A percentile compares a stretch with the other conserved stretches of the same genome.
phyloP scores from a whole-genome alignment of 2,113 vertebrate genomes.

The Gadus macrocephalus region DNA sequence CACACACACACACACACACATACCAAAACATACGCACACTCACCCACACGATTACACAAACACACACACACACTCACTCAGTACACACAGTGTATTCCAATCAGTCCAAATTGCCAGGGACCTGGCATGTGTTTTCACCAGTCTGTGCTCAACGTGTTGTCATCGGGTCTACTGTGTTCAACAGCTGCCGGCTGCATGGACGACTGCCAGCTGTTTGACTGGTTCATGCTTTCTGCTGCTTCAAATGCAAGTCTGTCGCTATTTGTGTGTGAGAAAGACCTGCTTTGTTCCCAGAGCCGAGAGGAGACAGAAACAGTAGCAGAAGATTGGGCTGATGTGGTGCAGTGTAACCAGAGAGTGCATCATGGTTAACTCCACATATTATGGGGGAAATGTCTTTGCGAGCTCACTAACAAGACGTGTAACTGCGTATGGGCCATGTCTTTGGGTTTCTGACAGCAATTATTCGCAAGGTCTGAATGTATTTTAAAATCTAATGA shows the following conservation, averaged over 20 bases:
- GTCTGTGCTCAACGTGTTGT: constrained; percentile 10
- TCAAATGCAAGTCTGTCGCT: constrained; percentile 47
- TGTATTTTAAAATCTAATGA: too few relatives aligned
- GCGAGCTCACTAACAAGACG: too few relatives aligned
- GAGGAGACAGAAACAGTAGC: too few relatives aligned
- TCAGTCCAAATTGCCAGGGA: background rate
- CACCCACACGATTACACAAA: background rate
- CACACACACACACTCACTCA: background rate
- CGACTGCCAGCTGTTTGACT: constrained; percentile 60
- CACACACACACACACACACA: too few relatives aligned
- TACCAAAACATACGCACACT: background rate
- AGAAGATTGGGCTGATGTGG: too few relatives aligned
- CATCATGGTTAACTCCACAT: too few relatives aligned
- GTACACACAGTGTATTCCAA: background rate
- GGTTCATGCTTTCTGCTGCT: background rate
- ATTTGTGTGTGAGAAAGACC: constrained; percentile 68
- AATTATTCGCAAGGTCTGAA: too few relatives aligned
- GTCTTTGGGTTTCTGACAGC: too few relatives aligned
- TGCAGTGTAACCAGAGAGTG: too few relatives aligned
- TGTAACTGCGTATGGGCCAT: too few relatives aligned
- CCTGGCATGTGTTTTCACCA: background rate
- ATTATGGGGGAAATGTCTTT: too few relatives aligned
- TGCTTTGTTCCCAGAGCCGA: constrained; percentile 23
- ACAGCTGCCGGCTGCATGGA: constrained; percentile 47
- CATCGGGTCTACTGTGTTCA: constrained; percentile 31